Evolutionary conservation across 2,113 vertebrate genomes (phyloP), one percentile per base, ranked within the genome.

Genomic region (Origma solitaria): DNA sequence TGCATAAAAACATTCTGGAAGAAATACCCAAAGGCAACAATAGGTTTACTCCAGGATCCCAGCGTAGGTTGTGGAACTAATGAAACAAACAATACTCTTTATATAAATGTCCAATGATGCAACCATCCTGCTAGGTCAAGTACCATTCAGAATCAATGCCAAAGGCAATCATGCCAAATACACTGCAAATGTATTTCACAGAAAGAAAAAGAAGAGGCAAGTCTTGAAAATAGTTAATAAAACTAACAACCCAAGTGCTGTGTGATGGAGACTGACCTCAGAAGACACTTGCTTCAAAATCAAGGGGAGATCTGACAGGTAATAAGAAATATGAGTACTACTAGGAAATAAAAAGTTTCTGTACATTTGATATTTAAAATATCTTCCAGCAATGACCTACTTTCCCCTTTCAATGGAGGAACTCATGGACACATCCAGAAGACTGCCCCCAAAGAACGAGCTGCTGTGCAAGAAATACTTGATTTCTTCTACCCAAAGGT

Each of bases 81-180:
- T 23, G 64, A 86, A 95, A 86, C 18, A 76, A 85, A 82, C 1
- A 5, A 8, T 22, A 31, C 77, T 80, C 45, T 57, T 91, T 62
- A 78, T n/a, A 71, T 53, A 90, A 93, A 62, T 66, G 76, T 31
- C 35, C 68, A 49, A 19, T 37, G 69, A 93, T 62, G 50, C 38
- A 94, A 54, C 27, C 4, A 7, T 51, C 30, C 71, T 53, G 31
- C 37, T 85, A 81, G 57, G 54, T 92, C 58, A 91, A 13, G 9
- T n/a, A 54, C 71, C 31, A 54, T 42, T 92, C 42, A 94, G 85
- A 93, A 86, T 33, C 47, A 73, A 61, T 81, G 85, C 37, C 93
- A 86, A 90, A 83, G 64, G 72, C 62, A 40, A 61, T 38, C 27
- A 94, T 49, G 58, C 30, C 73, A 85, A 92, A 90, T 15, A 54